These are phyloP conservation scores for Rhinoptilus africanus DNA, from an alignment of 2,113 vertebrate genomes.

Conservation along the genomic window DNA sequence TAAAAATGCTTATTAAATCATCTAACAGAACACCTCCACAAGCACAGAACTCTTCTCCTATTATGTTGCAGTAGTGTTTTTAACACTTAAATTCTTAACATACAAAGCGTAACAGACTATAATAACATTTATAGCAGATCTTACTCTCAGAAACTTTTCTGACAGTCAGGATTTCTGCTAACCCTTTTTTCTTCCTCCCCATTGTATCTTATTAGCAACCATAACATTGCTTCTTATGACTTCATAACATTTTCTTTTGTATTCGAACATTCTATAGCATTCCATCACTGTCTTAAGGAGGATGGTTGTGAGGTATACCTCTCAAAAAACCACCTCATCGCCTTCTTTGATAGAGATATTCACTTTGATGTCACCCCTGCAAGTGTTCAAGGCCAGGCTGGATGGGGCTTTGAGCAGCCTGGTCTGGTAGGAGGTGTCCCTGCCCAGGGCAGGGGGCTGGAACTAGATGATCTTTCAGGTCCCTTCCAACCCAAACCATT, in stretches of 20 bases:
- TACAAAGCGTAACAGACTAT: background rate
- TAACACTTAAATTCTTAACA: background rate
- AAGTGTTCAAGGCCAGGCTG: background rate
- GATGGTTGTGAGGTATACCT: background rate
- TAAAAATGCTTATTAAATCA: background rate
- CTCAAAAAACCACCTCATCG: background rate
- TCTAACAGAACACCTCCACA: background rate
- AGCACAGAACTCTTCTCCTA: background rate
- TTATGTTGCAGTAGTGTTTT: background rate
- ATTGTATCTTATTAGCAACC: background rate
- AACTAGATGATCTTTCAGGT: background rate
- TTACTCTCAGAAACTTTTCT: background rate
- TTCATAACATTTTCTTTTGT: background rate
- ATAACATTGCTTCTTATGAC: background rate
- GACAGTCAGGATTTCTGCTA: background rate
- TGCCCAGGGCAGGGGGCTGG: background rate
- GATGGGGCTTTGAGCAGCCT: background rate
- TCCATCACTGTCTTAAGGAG: background rate
- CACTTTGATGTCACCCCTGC: background rate
- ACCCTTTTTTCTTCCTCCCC: background rate
- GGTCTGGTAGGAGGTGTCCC: background rate
- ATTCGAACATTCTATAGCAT: background rate
- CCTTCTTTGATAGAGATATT: background rate
- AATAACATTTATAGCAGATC: background rate
- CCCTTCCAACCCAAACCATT: background rate